Conservation (phyloP, 1,140 invertebrate genomes). For the Caenorhabditis latens region DNA sequence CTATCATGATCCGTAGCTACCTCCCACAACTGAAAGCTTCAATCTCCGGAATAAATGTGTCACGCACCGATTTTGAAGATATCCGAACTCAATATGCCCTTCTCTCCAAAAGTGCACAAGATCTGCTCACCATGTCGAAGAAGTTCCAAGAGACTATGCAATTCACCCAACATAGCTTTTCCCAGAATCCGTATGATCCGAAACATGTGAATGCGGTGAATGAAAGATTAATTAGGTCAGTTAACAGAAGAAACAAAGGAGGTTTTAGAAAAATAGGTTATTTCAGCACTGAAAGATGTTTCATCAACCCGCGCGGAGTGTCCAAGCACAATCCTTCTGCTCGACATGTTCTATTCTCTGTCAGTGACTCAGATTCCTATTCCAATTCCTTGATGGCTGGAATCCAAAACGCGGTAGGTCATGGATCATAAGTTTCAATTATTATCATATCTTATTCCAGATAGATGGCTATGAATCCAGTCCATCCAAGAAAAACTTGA, state of each 20-base stretch:
- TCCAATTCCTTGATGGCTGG: conserved; percentile 61
- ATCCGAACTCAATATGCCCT: background rate
- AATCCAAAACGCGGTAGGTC: conserved; percentile 61
- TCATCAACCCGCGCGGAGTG: conserved; percentile 65
- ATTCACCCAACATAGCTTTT: conserved; percentile 44
- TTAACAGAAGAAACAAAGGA: too few relatives aligned
- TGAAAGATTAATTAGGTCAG: conserved; percentile 49
- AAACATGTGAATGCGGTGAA: conserved; percentile 50
- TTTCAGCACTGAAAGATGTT: conserved; percentile 65
- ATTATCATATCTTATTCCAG: conserved; percentile 4
- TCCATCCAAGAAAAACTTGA: conserved; percentile 23
- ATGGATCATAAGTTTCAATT: background rate
- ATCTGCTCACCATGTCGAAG: conserved; percentile 36
- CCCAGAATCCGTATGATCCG: conserved; percentile 58
- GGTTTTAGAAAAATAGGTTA: background rate
- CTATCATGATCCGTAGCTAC: conserved; percentile 52
- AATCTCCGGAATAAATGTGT: conserved; percentile 38
- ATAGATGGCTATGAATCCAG: conserved; percentile 39
- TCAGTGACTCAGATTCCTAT: conserved; percentile 62
- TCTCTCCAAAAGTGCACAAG: conserved; percentile 8
- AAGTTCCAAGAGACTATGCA: conserved; percentile 52
- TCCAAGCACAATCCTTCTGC: conserved; percentile 48
- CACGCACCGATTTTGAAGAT: background rate
- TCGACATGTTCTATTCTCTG: conserved; percentile 64
- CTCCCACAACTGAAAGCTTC: conserved; percentile 57